Evolutionary conservation across 2,888 invertebrate genomes (phyloP).

Genomic region (Lordiphosa fenestrarum): DNA sequence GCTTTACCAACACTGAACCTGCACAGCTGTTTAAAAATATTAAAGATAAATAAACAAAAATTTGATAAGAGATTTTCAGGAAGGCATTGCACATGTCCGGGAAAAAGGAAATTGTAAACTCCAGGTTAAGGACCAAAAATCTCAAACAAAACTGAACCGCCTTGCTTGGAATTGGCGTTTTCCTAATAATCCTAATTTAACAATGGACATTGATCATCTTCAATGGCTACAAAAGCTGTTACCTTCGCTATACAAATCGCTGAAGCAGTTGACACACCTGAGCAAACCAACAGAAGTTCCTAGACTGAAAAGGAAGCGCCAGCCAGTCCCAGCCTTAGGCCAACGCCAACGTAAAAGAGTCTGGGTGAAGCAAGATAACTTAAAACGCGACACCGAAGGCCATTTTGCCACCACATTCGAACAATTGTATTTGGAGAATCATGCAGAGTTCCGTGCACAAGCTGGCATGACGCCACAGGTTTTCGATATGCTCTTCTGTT

Average conservation of each 20-base stretch:
- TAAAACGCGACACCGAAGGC: constrained; percentile 15
- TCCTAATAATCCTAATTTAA: too few relatives aligned
- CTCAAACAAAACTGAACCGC: too few relatives aligned
- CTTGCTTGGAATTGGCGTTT: too few relatives aligned
- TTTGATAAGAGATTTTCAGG: too few relatives aligned
- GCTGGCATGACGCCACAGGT: constrained; percentile 26
- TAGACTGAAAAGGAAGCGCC: too few relatives aligned
- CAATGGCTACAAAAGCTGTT: constrained; percentile 19
- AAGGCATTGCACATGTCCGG: too few relatives aligned
- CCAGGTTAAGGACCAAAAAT: too few relatives aligned
- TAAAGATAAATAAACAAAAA: too few relatives aligned
- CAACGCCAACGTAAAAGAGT: constrained; percentile 2
- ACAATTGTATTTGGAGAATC: neutral
- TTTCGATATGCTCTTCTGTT: constrained; percentile 25
- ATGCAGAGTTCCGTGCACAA: constrained; percentile 14
- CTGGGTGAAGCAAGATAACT: constrained; percentile 21
- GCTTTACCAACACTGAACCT: too few relatives aligned
- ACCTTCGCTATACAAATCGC: constrained; percentile 9
- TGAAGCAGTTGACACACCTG: neutral
- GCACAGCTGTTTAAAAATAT: too few relatives aligned
- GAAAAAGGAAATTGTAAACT: too few relatives aligned
- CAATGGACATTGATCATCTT: constrained; percentile 20
- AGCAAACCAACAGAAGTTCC: neutral
- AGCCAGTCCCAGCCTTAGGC: too few relatives aligned
- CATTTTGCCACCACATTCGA: constrained; percentile 16